These are phyloP conservation scores for Bombus superbus DNA, from an alignment of 1,140 invertebrate species.

Conservation along the genomic window DNA sequence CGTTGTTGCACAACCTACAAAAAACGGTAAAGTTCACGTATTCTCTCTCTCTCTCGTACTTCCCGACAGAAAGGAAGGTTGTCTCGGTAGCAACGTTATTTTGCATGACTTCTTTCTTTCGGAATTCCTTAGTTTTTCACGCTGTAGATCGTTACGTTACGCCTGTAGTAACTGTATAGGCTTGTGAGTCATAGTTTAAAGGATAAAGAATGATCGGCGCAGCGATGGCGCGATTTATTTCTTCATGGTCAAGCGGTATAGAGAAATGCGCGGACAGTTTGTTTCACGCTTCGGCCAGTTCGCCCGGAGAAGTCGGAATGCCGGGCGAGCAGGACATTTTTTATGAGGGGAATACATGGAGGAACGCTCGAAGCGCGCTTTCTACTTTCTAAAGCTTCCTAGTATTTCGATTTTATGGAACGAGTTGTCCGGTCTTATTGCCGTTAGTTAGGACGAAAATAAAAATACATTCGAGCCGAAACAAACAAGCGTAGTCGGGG, in stretches of 20 bases:
- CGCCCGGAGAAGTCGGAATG: neutral
- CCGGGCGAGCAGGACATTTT: neutral
- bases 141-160: conserved; percentile 31
- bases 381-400: conserved; percentile 7
- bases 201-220: conserved; percentile 34
- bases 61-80: neutral
- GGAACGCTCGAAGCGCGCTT: neutral
- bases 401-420: neutral
- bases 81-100: neutral
- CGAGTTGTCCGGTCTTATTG: neutral
- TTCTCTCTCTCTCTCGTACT: neutral
- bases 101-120: conserved; percentile 30
- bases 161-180: conserved; percentile 22
- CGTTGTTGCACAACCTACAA: conserved; percentile 18
- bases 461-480: neutral
- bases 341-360: neutral
- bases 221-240: conserved; percentile 26
- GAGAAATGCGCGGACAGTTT: conserved; percentile 37
- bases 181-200: conserved; percentile 31
- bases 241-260: conserved; percentile 33
- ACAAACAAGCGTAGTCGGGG: neutral
- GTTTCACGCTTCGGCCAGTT: conserved; percentile 28
- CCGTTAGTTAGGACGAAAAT: neutral
- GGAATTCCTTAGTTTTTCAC: conserved; percentile 36
- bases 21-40: neutral